Evolutionary conservation across 23 tunicate species (phyloP), one percentile per base, ranked within the genome.

Genomic region (Trididemnum nubilum): DNA sequence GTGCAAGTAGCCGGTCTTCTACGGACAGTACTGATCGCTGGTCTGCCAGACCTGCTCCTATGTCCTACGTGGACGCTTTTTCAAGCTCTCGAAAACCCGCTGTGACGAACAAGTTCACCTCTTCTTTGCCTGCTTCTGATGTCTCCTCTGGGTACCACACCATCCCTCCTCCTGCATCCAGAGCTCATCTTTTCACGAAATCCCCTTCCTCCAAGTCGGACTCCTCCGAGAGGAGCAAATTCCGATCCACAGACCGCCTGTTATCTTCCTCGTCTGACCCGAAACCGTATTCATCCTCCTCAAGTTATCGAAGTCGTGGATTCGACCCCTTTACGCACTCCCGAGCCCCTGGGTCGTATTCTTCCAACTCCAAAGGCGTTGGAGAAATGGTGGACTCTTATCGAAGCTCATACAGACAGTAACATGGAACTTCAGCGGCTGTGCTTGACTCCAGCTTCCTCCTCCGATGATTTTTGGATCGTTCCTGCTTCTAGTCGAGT

Each of bases 281-380:
- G 3, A 72, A 58, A 33, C 21, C 25, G 19, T 30, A n/a, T 0
- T 28, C 73, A 12, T 29, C 66, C 18, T 2, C 78, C 0, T n/a
- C 80, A 32, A 61, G 81, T 24, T 73, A 73, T 60, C 51, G 73
- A 2, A 49, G 69, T 36, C 87, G 87, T 26, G 78, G 50, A 22
- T 37, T 36, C 73, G 87, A 83, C 23, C 27, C 88, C 52, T 21
- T 23, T 19, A 65, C 88, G 9, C 81, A 25, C 25, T 77, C 81
- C 4, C 36, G 38, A 52, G 39, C 12, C n/a, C 84, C 84, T 0
- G 36, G 52, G 7, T 40, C 65, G 65, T 85, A 39, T 65, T 72
- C 88, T n/a, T 85, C 88, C 32, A 57, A 52, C 22, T 85, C 88
- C 7, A 85, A 85, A 66, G 76, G 90, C 21, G 90, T 85, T 33